These are phyloP conservation scores for Rhinella marina DNA, from an alignment of 2,797 vertebrate genomes.

Conservation along the genomic window DNA sequence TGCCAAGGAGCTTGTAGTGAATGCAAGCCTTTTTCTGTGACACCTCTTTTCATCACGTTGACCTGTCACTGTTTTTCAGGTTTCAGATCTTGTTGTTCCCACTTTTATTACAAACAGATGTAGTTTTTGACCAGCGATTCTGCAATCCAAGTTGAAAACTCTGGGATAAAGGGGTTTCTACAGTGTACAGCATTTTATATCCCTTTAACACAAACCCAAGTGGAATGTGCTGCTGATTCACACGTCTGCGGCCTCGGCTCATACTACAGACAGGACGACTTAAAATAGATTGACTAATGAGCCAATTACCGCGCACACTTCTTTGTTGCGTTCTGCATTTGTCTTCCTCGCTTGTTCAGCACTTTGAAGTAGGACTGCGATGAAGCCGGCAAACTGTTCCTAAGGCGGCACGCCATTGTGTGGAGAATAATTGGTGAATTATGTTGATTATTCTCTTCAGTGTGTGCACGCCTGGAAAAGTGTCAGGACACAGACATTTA, in stretches of 20 bases:
- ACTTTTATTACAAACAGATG: not conserved
- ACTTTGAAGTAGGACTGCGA: conserved; percentile 7
- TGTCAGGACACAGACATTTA: conserved; percentile 6
- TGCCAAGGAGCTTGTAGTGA: not conserved
- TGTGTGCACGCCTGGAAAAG: not conserved
- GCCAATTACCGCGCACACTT: not conserved
- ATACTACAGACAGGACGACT: not conserved
- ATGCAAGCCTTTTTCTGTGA: not conserved
- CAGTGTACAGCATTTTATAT: not conserved
- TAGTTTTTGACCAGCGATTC: not conserved
- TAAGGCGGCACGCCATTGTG: conserved; percentile 5
- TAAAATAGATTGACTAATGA: not conserved
- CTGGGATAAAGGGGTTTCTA: not conserved
- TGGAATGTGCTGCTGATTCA: not conserved
- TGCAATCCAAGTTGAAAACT: not conserved
- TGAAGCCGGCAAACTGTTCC: conserved; percentile 17
- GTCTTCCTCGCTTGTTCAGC: conserved; percentile 12
- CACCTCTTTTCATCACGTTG: not conserved
- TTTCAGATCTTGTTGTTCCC: not conserved
- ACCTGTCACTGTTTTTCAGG: not conserved
- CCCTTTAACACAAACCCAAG: not conserved
- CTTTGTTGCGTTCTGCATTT: conserved; percentile 6
- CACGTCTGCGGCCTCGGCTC: not conserved
- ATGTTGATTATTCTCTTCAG: not conserved
- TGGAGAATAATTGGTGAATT: not conserved